Base-by-base conservation (phyloP, 2,888 invertebrate genomes). In the Pseudeuparius sepicola region DNA sequence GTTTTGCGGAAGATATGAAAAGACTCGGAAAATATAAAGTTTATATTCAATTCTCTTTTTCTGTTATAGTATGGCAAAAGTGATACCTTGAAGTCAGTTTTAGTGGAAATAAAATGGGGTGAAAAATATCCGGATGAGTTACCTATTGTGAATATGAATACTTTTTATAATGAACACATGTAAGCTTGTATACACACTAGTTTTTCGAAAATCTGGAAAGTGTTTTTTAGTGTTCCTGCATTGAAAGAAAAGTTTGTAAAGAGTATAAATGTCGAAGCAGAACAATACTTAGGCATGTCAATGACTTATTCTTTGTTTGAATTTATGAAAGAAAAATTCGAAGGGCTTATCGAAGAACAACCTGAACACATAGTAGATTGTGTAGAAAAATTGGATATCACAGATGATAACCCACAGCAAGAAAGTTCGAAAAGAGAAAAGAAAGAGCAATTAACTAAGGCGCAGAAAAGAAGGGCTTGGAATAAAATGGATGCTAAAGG, bases 281-380 rank as follows among this genome's bases (percentile, higher is more conserved):
- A 84, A 24, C 81, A 84, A 50, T 83, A 84, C 71, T 52, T 89
- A 10, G 93, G 90, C 1, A 82, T 81, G 64, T 89, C 90, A 2
- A 92, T 93, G 90, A 94, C 92, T 0, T 96, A 89, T 56, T 86
- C 90, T 0, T 62, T 96, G 33, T 89, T 96, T 58, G 93, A 96
- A 63, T 86, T 78, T 59, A 68, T 88, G 10, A 89, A 89, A 59
- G 93, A 94, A 57, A 80, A 79, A 52, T 69, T 77, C 17, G 63
- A 75, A 0, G 78, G 81, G 32, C 59, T 93, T 33, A 64, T 87
- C 5, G 65, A 68, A 0, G 73, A 72, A 1, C 89, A 90, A 57
- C 76, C 81, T 1, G 78, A 81, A 9, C 31, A 43, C 5, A 52
- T 40, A 16, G 32, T 56, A 24, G 54, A 64, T 48, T 57, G 64